Evolutionary conservation across 2,797 vertebrate species (phyloP).

Genomic region (Rhinophrynus dorsalis): DNA sequence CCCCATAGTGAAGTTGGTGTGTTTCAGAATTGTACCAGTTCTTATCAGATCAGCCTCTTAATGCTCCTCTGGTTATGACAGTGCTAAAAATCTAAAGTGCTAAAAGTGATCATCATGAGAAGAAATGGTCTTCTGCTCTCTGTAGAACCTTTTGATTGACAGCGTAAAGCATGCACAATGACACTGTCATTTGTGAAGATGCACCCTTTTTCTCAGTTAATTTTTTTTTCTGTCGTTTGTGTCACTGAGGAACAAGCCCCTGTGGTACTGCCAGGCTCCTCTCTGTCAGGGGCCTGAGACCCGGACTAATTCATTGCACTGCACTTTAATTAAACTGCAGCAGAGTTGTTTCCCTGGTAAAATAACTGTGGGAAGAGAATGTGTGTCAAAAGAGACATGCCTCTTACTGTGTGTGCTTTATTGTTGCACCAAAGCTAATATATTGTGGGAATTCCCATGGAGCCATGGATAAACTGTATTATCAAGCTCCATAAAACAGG

Average conservation of each 20-base stretch:
- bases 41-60: too few relatives aligned
- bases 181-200: constrained; percentile 65
- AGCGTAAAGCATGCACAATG: constrained; percentile 62
- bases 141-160: constrained; percentile 66
- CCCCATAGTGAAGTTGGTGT: too few relatives aligned
- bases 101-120: not conserved
- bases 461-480: constrained; percentile 82
- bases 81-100: too few relatives aligned
- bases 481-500: constrained; percentile 77
- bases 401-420: constrained; percentile 86
- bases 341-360: constrained; percentile 89
- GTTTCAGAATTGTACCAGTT: too few relatives aligned
- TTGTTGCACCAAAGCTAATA: constrained; percentile 85
- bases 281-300: constrained; percentile 78
- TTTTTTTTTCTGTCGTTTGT: constrained; percentile 69
- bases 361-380: constrained; percentile 94
- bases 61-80: too few relatives aligned
- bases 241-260: constrained; percentile 71
- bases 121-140: constrained; percentile 40
- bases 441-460: constrained; percentile 86
- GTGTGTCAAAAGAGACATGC: constrained; percentile 88
- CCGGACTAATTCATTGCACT: constrained; percentile 81
- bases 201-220: constrained; percentile 63
- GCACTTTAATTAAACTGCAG: constrained; percentile 87
- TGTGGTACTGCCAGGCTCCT: constrained; percentile 75